Base-by-base conservation (phyloP, 2,113 vertebrate species). In the Tiliqua scincoides region DNA sequence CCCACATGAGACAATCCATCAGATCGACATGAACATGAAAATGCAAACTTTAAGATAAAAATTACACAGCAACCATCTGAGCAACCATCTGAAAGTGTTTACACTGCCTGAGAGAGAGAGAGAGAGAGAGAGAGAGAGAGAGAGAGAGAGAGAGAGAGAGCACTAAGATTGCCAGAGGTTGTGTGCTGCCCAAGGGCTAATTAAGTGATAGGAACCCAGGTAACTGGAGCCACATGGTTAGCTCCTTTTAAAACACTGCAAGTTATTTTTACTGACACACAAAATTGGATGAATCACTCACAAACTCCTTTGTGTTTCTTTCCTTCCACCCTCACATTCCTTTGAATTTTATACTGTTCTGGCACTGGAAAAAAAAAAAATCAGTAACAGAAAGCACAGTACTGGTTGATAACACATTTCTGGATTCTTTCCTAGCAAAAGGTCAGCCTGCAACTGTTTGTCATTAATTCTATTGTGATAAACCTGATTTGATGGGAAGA, bases 401-500 rank as follows among this genome's bases (percentile, higher is more conserved):
- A 21, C 35, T 12, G 11, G 32, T 17, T 80, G 37, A 48, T 62
- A 72, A 72, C 30, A 72, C 21, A 79, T 15, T 43, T 0, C 3
- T 68, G 43, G 5, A 20, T 77, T 75, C 2, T 2, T 77, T 90
- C 67, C 76, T 77, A n/a, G 15, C n/a, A 78, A 87, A 92, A 86
- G 20, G 3, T 32, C 52, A 85, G 14, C 1, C 20, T 37, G 83
- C 75, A 65, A 14, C 25, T 63, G 70, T 32, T 40, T 85, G 9
- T 65, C 35, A 74, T 40, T 86, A 86, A 63, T 80, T 35, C n/a
- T 85, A 54, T 0, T 30, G 3, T 27, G 61, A 82, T 37, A 63
- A 90, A 59, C 3, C 20, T 37, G 77, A 85, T 18, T 30, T 74
- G 77, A 79, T 30, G 20, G n/a, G 59, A 48, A 62, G 43, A 78